Evolutionary conservation across 2,888 invertebrate species (phyloP), one percentile per base, ranked within the genome.

Genomic region (Mythimna ferrago): DNA sequence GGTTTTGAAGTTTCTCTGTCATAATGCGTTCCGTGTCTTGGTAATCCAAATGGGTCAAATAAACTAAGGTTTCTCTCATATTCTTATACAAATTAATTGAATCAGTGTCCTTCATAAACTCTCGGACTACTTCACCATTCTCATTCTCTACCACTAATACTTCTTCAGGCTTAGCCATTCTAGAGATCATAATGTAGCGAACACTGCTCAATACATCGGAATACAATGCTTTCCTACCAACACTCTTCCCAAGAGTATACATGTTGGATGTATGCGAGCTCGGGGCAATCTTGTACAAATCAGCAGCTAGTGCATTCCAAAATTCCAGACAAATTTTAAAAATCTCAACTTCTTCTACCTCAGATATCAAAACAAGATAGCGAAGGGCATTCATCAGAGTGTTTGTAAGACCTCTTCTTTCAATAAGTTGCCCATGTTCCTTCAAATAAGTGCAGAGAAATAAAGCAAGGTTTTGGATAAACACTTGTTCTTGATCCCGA

Each of bases 41-140:
- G 93, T 99, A 99, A 96, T 99, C 99, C 93, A 99, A 97, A 97
- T 99, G 99, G 54, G 99, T 99, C 82, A 99, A 97, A 94, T 99
- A 99, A 26, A 99, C 99, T 71, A 99, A 96, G 16, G 99, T 99
- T 94, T 99, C 99, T 83, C 99, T 97, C 99, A 99, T 99, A 93
- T 99, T 99, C 96, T 99, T 99, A 96, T 99, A 99, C 92, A 99
- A 97, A 96, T 99, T 99, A 89, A 99, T 99, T 54, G 99, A 98
- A 96, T 99, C 99, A 54, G 99, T 99, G 94, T 99, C 99, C 95
- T 99, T 99, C 99, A 99, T 99, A 93, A 99, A 99, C 94, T 99
- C 99, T 80, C 99, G 97, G 14, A 99, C 99, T 77, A 99, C 99
- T 96, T 99, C 99, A 57, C 99, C 99, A 94, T 99, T 99, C 93